A percentile compares a stretch with the other conserved stretches of the same genome.
Conservation (phyloP, 2,797 vertebrate species). For the Halcyon chelicuti region DNA sequence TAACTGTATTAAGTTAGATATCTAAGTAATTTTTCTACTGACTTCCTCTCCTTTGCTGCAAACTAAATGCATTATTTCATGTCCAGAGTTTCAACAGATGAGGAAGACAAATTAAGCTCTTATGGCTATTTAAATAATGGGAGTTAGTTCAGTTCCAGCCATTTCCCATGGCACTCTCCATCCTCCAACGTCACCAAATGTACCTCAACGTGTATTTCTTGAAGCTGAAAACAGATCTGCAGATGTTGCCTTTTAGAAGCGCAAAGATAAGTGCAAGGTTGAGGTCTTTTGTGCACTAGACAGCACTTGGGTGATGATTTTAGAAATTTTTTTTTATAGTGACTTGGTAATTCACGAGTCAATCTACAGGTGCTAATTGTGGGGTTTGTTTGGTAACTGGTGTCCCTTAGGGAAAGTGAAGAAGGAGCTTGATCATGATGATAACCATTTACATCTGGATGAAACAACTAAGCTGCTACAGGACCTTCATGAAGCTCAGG, state of each 20-base stretch:
- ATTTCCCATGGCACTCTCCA: not conserved
- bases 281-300: not conserved
- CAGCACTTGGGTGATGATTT: not conserved
- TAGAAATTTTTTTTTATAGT: not conserved
- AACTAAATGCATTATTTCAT: not conserved
- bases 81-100: not conserved
- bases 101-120: not conserved
- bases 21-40: not conserved
- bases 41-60: not conserved
- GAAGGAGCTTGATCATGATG: conserved; percentile 93
- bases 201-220: not conserved
- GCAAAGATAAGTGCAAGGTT: not conserved
- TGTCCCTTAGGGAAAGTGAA: conserved; percentile 88
- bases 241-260: not conserved
- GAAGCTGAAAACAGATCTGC: not conserved
- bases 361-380: not conserved
- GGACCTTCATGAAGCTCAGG: conserved; percentile 94
- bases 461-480: conserved; percentile 93
- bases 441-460: conserved; percentile 90
- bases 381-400: not conserved
- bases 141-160: not conserved
- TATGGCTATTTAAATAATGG: not conserved
- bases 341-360: not conserved
- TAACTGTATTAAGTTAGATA: not conserved
- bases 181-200: not conserved